Percentiles rank a stretch among this genome's conserved stretches.
These are phyloP conservation scores for Merluccius polli DNA, from an alignment of 2,797 vertebrate genomes.

Conservation along the genomic window DNA sequence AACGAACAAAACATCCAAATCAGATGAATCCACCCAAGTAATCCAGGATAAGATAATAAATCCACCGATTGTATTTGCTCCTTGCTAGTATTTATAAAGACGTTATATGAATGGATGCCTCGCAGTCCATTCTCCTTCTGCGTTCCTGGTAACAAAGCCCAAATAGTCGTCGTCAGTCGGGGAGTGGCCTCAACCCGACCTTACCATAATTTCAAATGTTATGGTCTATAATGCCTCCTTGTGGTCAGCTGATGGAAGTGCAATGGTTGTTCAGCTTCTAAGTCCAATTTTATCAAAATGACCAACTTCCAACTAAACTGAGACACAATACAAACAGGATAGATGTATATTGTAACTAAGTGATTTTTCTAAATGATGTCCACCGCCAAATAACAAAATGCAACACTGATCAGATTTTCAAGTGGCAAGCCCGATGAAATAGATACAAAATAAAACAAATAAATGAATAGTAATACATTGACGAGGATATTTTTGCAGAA, in stretches of 20 bases:
- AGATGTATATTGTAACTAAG: not conserved
- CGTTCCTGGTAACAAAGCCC: conserved; percentile 36
- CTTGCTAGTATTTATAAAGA: not conserved
- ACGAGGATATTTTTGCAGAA: not conserved
- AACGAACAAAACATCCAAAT: not conserved
- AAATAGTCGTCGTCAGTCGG: conserved; percentile 18
- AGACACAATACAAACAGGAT: not conserved
- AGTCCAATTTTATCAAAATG: not conserved
- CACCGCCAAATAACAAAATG: not conserved
- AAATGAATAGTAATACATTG: not conserved
- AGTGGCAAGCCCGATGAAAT: not conserved
- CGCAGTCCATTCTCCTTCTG: not conserved
- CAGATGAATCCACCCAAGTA: conserved; percentile 17
- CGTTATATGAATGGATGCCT: conserved; percentile 42
- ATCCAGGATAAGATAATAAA: not conserved
- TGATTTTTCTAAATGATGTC: not conserved
- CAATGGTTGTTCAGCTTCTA: conserved; percentile 52
- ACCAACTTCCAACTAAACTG: not conserved
- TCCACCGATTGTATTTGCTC: not conserved
- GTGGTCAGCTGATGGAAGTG: conserved; percentile 31
- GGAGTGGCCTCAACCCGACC: conserved; percentile 32
- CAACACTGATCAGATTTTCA: not conserved
- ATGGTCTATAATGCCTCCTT: conserved; percentile 46
- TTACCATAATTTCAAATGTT: not conserved
- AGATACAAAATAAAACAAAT: not conserved